Base-by-base conservation (phyloP, 2,113 vertebrate genomes). In the Toxostoma redivivum region DNA sequence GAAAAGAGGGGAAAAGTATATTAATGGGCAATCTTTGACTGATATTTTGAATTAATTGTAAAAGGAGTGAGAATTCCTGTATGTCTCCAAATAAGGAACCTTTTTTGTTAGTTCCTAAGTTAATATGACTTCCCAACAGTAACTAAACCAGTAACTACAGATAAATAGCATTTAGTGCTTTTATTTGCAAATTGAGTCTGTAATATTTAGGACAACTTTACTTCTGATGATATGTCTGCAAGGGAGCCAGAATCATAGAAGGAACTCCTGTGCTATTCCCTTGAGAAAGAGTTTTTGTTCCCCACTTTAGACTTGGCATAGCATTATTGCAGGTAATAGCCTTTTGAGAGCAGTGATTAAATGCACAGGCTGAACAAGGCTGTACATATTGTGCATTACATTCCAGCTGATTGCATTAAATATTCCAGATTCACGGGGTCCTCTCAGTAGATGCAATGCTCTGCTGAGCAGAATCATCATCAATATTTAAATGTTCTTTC, bases 341-440 rank as follows among this genome's bases (percentile, higher is more conserved):
- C 92, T 94, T 90, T 37, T 0, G 23, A 88, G 58, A 93, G 78
- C 12, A 0, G 66, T 86, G 88, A 96, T 96, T 93, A 94, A 95
- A 92, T 30, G 58, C 80, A 67, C n/a, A 64, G 76, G 76, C 71
- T 88, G 90, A 94, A 86, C 64, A 74, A 77, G 79, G 88, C 79
- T 83, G 90, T 92, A 88, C 88, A 86, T 81, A 83, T 78, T 88
- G 94, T 93, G 71, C 76, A 78, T 88, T 91, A 70, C 81, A 79
- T 92, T 66, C 71, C 76, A 96, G 87, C 54, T 95, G 94, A 96
- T 95, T 97, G 71, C 92, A 95, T 95, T 94, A 97, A 96, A 85
- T 93, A 96, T 94, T 96, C 95, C 85, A 88, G 60, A 78, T 80
- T 93, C 74, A 58, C 9, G 5, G 92, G 79, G 76, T 82, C 67